phyloP scores from a whole-genome alignment of 2,797 vertebrate species.

The Poeciliopsis gracilis region DNA sequence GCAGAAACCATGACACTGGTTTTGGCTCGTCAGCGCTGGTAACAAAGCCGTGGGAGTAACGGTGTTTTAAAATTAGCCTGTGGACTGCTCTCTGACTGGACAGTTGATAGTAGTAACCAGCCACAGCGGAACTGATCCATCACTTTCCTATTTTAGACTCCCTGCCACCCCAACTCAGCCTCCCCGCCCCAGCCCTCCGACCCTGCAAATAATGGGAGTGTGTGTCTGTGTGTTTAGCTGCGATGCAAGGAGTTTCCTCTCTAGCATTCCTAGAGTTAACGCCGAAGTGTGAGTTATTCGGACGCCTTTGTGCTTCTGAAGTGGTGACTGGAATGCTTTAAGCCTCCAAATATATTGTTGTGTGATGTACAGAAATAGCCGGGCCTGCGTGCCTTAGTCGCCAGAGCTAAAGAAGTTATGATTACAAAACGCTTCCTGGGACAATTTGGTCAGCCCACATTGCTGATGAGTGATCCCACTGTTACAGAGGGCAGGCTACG shows the following conservation, averaged over 20 bases:
- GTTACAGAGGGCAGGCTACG: slow-evolving; percentile 52
- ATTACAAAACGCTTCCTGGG: slow-evolving; percentile 66
- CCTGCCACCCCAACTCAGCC: not conserved
- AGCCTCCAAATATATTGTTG: slow-evolving; percentile 51
- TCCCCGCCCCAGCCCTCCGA: not conserved
- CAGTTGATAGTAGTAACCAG: slow-evolving; percentile 55
- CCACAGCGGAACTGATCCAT: slow-evolving; percentile 64
- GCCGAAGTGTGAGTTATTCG: slow-evolving; percentile 52
- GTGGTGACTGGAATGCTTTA: slow-evolving; percentile 45
- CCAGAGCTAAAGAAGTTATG: slow-evolving; percentile 51
- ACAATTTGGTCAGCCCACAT: slow-evolving; percentile 54
- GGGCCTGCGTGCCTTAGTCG: slow-evolving; percentile 54
- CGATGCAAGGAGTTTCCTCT: slow-evolving; percentile 52
- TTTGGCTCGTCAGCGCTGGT: slow-evolving; percentile 40
- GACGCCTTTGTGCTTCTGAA: slow-evolving; percentile 53
- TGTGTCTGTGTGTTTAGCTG: slow-evolving; percentile 40
- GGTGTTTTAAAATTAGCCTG: slow-evolving; percentile 69
- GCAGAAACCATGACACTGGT: slow-evolving; percentile 33
- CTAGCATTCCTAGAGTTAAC: slow-evolving; percentile 58
- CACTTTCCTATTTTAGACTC: slow-evolving; percentile 71
- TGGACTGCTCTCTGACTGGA: slow-evolving; percentile 45
- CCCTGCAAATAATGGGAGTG: slow-evolving; percentile 26
- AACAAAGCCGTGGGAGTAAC: slow-evolving; percentile 44
- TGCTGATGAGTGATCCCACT: slow-evolving; percentile 60
- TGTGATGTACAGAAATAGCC: slow-evolving; percentile 61